Base-by-base conservation (phyloP, 2,888 invertebrate genomes). In the Andrena camellia region DNA sequence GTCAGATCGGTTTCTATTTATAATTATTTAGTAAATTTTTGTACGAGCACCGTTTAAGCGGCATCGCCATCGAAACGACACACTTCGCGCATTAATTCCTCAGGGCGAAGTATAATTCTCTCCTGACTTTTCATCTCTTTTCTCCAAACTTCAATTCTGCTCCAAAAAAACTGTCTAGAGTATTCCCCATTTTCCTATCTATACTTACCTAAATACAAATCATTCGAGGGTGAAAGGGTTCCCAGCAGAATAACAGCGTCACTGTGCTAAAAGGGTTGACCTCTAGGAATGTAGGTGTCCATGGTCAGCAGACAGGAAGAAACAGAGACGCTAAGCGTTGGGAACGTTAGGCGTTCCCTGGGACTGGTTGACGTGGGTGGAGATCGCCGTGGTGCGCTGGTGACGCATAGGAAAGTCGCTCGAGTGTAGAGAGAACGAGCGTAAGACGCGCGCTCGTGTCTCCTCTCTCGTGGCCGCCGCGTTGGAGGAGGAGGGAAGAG, bases 401-500 rank as follows among this genome's bases (percentile, higher is more conserved):
- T 89, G 90, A 88, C 90, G 88, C 89, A 87, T 90, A 89, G 83
- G 84, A 88, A 82, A 88, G 78, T 60, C 83, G 80, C 81, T 81
- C 72, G 71, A 54, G 73, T 42, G 42, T 50, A 60, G 75, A 72
- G 76, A 81, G 77, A 81, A 75, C 72, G 81, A 63, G 71, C 69
- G 71, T 62, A 77, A 68, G 67, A 60, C 78, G 75, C 78, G 75
- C 63, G 60, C 68, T 83, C 83, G 82, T 63, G 71, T 86, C 81
- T 78, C 42, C 72, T 69, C 74, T 70, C 71, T 60, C 69, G 70
- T 50, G 72, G 42, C 60, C 68, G 75, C 71, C 54, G 75, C 26
- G 42, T 17, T 5, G 42, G 42, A 42, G 42, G 17, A 42, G 42
- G 13, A 64, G 50, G 33, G 82, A 67, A 78, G 73, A 79, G 79